A percentile compares a stretch with the other conserved stretches of the same genome.
Conservation (phyloP, 2,113 vertebrate genomes). For the Nycticorax nycticorax region DNA sequence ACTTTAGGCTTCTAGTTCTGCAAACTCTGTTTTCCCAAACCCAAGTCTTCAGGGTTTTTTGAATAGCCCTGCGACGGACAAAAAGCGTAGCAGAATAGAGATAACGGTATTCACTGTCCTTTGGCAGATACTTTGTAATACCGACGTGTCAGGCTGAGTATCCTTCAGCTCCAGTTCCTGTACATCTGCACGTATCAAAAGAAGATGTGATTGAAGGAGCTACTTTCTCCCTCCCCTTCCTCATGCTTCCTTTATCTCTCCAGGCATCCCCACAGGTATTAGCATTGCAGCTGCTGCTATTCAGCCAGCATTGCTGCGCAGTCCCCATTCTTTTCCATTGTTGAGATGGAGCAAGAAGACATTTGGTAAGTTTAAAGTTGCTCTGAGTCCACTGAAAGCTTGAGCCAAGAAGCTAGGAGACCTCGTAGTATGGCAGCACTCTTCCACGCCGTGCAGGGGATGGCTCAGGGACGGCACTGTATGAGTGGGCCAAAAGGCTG, state of each 20-base stretch:
- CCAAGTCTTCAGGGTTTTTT: neutral
- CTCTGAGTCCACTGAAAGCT: neutral
- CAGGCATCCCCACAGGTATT: neutral
- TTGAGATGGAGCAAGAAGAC: neutral
- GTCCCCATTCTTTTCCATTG: neutral
- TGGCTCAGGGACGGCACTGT: neutral
- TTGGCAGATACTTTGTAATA: neutral
- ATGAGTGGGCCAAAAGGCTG: neutral
- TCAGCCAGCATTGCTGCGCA: neutral
- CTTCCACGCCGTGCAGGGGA: neutral
- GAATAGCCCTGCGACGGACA: neutral
- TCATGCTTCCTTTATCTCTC: neutral
- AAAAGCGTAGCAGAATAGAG: neutral
- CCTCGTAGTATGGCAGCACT: accelerated
- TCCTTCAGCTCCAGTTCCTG: neutral
- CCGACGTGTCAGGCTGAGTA: neutral
- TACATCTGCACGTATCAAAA: neutral
- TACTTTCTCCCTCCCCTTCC: neutral
- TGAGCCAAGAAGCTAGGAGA: neutral
- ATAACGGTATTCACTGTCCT: neutral
- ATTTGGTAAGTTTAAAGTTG: neutral
- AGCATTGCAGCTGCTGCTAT: neutral
- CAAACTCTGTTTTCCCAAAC: neutral
- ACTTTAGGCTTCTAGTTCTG: neutral
- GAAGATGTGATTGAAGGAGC: neutral